Evolutionary conservation across 2,888 invertebrate species (phyloP).

Genomic region (Eristalis tenax): DNA sequence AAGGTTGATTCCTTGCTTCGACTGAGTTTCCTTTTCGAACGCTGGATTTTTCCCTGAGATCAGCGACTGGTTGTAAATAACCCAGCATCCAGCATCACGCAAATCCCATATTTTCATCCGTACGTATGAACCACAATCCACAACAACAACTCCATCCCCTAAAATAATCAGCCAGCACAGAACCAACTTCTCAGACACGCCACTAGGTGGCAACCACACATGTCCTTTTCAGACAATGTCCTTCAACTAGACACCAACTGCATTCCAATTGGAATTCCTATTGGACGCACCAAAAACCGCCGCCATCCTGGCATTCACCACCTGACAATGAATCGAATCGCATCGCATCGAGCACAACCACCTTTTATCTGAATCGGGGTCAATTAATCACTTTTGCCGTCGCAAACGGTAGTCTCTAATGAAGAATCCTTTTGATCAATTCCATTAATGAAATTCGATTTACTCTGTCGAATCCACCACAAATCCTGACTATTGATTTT

Average conservation of each 20-base stretch:
- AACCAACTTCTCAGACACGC: neutral
- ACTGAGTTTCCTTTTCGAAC: no score
- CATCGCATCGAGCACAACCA: neutral
- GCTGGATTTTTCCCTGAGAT: no score
- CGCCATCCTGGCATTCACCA: neutral
- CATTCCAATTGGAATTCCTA: conserved; percentile 38
- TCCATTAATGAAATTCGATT: conserved; percentile 44
- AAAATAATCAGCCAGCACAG: neutral
- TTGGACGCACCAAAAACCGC: conserved; percentile 1
- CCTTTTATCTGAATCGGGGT: conserved; percentile 17
- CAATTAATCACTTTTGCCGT: conserved; percentile 50
- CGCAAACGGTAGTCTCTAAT: conserved; percentile 56
- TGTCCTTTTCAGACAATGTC: conserved; percentile 27
- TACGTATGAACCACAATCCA: no score
- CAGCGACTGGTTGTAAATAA: no score
- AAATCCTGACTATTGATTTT: conserved; percentile 59
- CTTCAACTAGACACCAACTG: conserved; percentile 13
- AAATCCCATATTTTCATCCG: no score
- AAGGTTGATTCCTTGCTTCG: no score
- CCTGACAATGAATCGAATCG: neutral
- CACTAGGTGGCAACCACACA: conserved; percentile 28
- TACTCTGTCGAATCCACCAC: neutral
- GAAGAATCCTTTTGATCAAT: conserved; percentile 37
- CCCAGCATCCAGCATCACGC: no score
- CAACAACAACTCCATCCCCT: neutral